A percentile compares a stretch with the other conserved stretches of the same genome.
phyloP scores from a whole-genome alignment of 2,888 invertebrate genomes.

The Platynereis dumerilii region DNA sequence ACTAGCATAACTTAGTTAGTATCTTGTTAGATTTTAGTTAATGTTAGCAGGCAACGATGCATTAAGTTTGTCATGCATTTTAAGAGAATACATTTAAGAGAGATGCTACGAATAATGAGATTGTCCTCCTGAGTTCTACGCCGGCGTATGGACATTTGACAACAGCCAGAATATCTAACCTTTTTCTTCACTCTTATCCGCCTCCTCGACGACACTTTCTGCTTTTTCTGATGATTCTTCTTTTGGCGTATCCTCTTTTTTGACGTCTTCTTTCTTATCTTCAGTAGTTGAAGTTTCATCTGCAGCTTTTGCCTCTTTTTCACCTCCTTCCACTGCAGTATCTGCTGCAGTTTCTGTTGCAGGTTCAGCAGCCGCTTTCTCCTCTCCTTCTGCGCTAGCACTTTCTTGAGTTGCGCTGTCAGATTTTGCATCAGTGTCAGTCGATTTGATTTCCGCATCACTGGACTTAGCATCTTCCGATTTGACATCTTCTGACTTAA shows the following conservation, averaged over 20 bases:
- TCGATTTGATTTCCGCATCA: neutral
- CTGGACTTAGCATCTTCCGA: neutral
- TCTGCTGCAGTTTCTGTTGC: neutral
- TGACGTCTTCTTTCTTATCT: conserved; percentile 22
- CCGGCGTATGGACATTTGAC: too few species aligned
- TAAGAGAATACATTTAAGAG: too few species aligned
- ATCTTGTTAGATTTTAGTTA: too few species aligned
- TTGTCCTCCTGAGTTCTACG: too few species aligned
- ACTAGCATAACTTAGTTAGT: too few species aligned
- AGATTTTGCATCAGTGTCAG: neutral
- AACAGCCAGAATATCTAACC: too few species aligned
- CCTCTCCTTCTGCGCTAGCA: neutral
- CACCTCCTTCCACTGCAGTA: conserved; percentile 16
- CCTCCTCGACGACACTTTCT: conserved; percentile 18
- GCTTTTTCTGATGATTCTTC: conserved; percentile 16
- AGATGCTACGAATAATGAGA: too few species aligned
- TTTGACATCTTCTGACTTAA: neutral
- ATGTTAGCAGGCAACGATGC: too few species aligned
- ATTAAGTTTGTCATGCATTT: too few species aligned
- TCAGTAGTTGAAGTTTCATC: conserved; percentile 9
- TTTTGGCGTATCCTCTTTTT: conserved; percentile 25
- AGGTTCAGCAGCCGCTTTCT: conserved; percentile 15
- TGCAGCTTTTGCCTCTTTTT: conserved; percentile 22
- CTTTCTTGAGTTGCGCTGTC: neutral
- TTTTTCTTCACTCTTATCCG: conserved; percentile 25